A percentile compares a stretch with the other conserved stretches of the same genome.
Conservation (phyloP, 2,113 vertebrate species). For the Cichladusa arquata region DNA sequence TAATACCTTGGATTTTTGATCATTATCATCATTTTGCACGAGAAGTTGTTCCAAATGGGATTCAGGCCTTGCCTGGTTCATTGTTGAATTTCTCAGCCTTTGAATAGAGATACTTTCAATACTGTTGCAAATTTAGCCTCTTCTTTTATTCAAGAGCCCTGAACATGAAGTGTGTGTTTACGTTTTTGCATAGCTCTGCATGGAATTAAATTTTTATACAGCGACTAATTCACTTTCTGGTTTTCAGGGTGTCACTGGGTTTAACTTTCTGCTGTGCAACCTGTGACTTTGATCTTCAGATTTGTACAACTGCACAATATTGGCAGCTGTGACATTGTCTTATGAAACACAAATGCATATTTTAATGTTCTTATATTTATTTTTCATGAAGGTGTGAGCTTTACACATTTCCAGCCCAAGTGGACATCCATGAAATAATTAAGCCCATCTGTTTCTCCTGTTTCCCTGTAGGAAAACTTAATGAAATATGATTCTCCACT, state of each 20-base stretch:
- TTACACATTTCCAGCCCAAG: neutral
- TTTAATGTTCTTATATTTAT: neutral
- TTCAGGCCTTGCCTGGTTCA: neutral
- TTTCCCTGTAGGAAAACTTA: neutral
- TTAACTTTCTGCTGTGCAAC: neutral
- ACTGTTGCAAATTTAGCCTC: neutral
- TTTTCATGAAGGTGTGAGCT: neutral
- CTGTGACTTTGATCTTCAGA: neutral
- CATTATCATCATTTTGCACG: rapidly evolving
- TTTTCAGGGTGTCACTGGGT: neutral
- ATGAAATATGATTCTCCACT: neutral
- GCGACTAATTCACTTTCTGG: neutral
- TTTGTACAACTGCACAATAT: neutral
- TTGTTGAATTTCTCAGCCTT: neutral
- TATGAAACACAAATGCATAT: neutral
- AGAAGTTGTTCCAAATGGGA: neutral
- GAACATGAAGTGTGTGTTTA: neutral
- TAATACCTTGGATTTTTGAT: rapidly evolving
- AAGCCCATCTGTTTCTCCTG: neutral
- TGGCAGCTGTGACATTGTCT: neutral
- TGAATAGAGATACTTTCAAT: neutral
- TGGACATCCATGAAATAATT: neutral
- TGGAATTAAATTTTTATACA: neutral
- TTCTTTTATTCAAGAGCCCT: neutral
- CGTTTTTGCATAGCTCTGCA: neutral